Base-by-base conservation (phyloP, 2,113 vertebrate genomes). In the Psammodynastes pulverulentus region DNA sequence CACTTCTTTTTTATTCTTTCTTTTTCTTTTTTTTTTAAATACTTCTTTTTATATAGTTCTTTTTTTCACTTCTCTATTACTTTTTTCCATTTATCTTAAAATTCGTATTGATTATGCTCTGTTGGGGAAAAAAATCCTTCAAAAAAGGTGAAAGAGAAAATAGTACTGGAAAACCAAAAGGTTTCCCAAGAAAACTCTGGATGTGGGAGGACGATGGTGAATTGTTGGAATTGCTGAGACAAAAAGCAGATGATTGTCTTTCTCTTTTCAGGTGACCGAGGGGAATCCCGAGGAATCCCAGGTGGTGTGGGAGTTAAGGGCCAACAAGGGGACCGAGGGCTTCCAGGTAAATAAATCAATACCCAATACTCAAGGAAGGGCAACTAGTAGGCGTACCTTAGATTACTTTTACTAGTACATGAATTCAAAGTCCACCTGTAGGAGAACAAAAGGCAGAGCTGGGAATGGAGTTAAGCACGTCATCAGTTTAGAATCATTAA, bases 231-330 rank as follows among this genome's bases (percentile, higher is more conserved):
- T 1, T 29, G 39, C 52, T n/a, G 56, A 13, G 29, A n/a, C 0
- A 15, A 15, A 84, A 90, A 34, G 15, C 23, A 13, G n/a, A 5
- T 49, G 9, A 12, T 34, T 17, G 23, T 39, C 3, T 54, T 52
- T 92, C 94, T 23, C 26, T 91, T 93, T 45, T 90, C 92, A 99
- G 99, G 99, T 97, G 96, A 97, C 29, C 97, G 95, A 19, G 98
- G 99, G 84, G 98, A 98, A 0, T 91, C 96, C 0, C 67, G 91
- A 93, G 97, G 95, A 49, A 95, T 96, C 94, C 95, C 97, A 88
- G 98, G 98, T 58, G 67, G 1, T 87, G 93, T 96, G 72, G 99
- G 99, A 95, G 5, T 87, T 85, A 99, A 98, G 95, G 99, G 99
- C 95, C 96, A 96, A 17, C 95, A 90, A 45, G 99, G 99, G n/a